Base-by-base conservation (phyloP, 1,140 invertebrate species). In the Scaptomyza pallida region DNA sequence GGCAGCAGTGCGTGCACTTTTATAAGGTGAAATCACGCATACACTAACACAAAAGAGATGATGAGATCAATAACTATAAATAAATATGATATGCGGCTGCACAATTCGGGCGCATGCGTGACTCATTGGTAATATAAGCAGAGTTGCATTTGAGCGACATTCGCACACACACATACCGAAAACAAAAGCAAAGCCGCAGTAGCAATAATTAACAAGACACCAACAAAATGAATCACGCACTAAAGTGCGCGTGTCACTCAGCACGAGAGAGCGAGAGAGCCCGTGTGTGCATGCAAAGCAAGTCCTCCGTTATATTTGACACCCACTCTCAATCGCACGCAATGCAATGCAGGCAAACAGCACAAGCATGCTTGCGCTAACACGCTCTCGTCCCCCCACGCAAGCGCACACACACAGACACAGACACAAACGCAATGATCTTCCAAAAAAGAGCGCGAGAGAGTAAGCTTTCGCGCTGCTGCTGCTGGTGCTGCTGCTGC, bases 1-100 rank as follows among this genome's bases (percentile, higher is more conserved):
- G 3, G 33, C 30, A 19, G 60, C 50, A 57, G 59, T 75, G 73
- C 73, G 69, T 72, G 57, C 56, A 68, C 51, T 75, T 62, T 72
- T 75, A 72, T 65, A 67, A 72, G 72, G 61, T 75, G 69, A 65
- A 74, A 63, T 74, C 48, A 9, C 21, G 47, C 12, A 63, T 13
- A 57, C 41, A 21, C 21, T 15, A 12, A 48, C 13, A 3, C 17
- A 44, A 12, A 35, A 6, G 9, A 33, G 13, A 33, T 30, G 51
- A 43, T 45, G 48, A 62, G 60, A 62, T 40, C 52, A 43, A 43
- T 19, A 50, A 54, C 45, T 69, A 69, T 61, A 69, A 61, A 69
- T 70, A 70, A 50, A 50, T 55, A 50, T 70, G 67, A 62, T 8
- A 43, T 35, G 1, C n/a, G 15, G 17, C 35, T 65, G 30, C 33